Base-by-base conservation (phyloP, 2,888 invertebrate genomes). In the Lypha dubia region DNA sequence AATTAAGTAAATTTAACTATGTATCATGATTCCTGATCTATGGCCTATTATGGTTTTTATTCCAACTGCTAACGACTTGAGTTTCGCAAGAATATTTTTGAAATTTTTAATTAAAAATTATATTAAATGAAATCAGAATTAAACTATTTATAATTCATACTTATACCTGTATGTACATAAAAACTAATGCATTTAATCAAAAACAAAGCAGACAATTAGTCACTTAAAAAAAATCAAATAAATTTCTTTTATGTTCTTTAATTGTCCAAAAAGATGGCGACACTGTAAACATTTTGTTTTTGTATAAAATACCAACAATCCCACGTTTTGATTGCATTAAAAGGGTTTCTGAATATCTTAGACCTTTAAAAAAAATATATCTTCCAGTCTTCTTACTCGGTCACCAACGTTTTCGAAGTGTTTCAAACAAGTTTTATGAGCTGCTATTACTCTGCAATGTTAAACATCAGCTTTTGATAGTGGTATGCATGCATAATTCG, bases 361-460 rank as follows among this genome's bases (percentile, higher is more conserved):
- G 63, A 41, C 20, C 28, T 58, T 60, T 22, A 22, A 73, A 46
- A 68, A n/a, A n/a, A n/a, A n/a, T n/a, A 46, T 24, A 51, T 67
- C 51, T 67, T 76, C 15, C 9, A 53, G 67, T 46, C 65, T 58
- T 70, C 71, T 76, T 74, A 80, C 73, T 80, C 80, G 76, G 76
- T 84, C 84, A 84, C 41, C 73, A 80, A 80, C 67, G 68, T 63
- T 76, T 77, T 73, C 67, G 6, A 63, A 81, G 74, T 75, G 80
- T 68, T 74, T 51, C 35, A 76, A 84, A 84, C 84, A 84, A 84
- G 84, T 84, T 80, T 84, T 84, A 63, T 75, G 63, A 60, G 49
- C 38, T 63, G 62, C 56, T 65, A 35, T 63, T 67, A 41, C 67
- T 49, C 67, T 49, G 74, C 22, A 53, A 44, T 62, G 62, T 56